phyloP scores from a whole-genome alignment of 2,888 invertebrate species.

The Lasioglossum leucozonium region DNA sequence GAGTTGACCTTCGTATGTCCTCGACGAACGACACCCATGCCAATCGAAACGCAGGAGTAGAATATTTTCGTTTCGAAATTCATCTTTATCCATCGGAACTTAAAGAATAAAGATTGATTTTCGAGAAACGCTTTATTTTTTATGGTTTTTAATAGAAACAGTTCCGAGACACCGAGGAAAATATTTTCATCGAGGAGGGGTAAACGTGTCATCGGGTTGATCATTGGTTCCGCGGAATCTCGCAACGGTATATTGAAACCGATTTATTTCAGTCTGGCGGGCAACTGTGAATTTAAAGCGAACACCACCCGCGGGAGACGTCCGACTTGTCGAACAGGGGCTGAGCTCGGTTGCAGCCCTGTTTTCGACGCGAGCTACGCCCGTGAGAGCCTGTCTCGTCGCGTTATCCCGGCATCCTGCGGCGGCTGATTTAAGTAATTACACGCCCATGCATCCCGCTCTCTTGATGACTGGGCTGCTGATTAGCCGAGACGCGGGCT shows the following conservation, averaged over 20 bases:
- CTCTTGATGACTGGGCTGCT: background rate
- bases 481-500: background rate
- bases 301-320: background rate
- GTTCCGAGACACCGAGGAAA: background rate
- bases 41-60: too few relatives aligned
- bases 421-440: constrained; percentile 42
- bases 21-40: too few relatives aligned
- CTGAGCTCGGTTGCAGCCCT: background rate
- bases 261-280: constrained; percentile 17
- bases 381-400: constrained; percentile 20
- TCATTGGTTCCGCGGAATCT: background rate
- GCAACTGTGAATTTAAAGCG: constrained; percentile 21
- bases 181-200: background rate
- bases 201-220: too few relatives aligned
- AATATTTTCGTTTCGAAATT: too few relatives aligned
- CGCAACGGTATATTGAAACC: background rate
- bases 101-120: background rate
- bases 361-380: constrained; percentile 7
- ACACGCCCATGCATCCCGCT: constrained; percentile 23
- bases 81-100: background rate
- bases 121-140: too few relatives aligned
- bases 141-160: too few relatives aligned
- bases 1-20: too few relatives aligned
- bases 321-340: background rate
- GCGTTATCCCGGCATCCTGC: constrained; percentile 20